phyloP scores from a whole-genome alignment of 2,113 vertebrate species.

The Pogonocichla stellata region DNA sequence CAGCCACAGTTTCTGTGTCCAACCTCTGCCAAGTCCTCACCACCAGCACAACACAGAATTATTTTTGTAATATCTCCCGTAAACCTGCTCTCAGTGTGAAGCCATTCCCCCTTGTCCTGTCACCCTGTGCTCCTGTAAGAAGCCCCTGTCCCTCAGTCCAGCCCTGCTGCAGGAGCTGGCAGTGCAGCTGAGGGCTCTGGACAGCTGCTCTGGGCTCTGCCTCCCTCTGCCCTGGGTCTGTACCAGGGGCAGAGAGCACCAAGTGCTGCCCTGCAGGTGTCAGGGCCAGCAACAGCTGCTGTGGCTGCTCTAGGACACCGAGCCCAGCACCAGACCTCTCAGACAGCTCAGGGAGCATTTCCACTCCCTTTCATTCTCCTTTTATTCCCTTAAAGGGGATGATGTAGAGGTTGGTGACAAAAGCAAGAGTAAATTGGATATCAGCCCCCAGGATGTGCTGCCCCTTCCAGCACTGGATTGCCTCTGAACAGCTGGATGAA shows the following conservation, averaged over 20 bases:
- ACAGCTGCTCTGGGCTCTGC: neutral
- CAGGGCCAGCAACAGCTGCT: neutral
- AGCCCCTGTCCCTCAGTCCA: neutral
- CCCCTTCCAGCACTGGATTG: neutral
- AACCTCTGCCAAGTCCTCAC: neutral
- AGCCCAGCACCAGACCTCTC: neutral
- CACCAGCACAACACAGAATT: rapidly evolving
- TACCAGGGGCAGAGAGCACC: neutral
- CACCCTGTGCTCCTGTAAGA: rapidly evolving
- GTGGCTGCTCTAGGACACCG: neutral
- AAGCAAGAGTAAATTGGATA: neutral
- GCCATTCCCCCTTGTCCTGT: neutral
- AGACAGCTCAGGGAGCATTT: neutral
- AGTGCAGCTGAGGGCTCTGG: neutral
- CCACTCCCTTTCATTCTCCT: neutral
- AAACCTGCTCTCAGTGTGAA: neutral
- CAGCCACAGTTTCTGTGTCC: neutral
- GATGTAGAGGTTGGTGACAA: neutral
- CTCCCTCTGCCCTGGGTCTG: neutral
- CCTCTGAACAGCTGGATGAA: neutral
- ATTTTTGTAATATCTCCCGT: neutral
- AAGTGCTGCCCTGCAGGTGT: neutral
- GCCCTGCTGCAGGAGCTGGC: neutral
- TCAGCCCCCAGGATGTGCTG: neutral
- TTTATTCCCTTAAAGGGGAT: rapidly evolving